Conservation (phyloP, 2,888 invertebrate genomes). For the Fragum fragum region DNA sequence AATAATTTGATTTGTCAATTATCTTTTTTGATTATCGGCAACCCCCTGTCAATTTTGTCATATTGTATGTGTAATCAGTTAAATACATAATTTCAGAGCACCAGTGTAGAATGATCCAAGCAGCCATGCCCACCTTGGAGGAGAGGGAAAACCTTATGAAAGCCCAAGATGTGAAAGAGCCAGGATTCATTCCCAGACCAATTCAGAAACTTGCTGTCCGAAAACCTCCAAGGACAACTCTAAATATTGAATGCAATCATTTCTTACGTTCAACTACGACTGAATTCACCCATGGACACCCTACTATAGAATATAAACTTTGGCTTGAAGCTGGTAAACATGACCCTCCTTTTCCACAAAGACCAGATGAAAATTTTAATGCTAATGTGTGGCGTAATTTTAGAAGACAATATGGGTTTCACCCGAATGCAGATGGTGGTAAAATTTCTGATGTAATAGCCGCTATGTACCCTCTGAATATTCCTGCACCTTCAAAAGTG, state of each 20-base stretch:
- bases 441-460: constrained; percentile 85
- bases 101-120: constrained; percentile 39
- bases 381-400: constrained; percentile 86
- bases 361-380: constrained; percentile 83
- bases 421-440: constrained; percentile 77
- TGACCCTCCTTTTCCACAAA: constrained; percentile 78
- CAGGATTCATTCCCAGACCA: constrained; percentile 84
- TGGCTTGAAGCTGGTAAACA: constrained; percentile 86
- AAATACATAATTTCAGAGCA: not conserved
- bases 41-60: too few species aligned
- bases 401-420: constrained; percentile 82
- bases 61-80: too few species aligned
- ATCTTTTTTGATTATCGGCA: too few species aligned
- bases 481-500: constrained; percentile 85
- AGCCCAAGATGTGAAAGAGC: constrained; percentile 67
- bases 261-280: constrained; percentile 78
- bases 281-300: constrained; percentile 75
- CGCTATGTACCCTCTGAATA: constrained; percentile 85
- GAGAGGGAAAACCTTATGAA: constrained; percentile 83
- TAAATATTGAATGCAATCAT: constrained; percentile 85
- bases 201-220: constrained; percentile 78
- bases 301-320: constrained; percentile 80
- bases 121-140: constrained; percentile 76
- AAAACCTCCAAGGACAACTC: constrained; percentile 76
- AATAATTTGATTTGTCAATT: too few species aligned